These are phyloP conservation scores for Gallinago jamesoni DNA, from an alignment of 2,113 vertebrate species.

Conservation along the genomic window DNA sequence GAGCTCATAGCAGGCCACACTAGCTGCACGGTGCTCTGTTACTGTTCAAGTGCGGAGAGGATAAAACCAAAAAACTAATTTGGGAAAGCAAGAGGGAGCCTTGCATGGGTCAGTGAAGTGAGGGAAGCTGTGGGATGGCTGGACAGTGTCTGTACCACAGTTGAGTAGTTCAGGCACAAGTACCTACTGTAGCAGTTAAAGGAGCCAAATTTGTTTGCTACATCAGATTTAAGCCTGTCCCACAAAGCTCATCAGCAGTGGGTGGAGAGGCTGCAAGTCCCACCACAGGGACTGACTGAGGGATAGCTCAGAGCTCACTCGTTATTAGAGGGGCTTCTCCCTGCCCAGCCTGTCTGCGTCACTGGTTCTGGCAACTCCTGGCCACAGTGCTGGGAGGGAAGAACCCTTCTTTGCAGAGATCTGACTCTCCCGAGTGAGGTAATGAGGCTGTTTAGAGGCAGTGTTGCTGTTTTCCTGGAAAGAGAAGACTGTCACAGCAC, in stretches of 20 bases:
- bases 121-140: neutral
- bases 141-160: neutral
- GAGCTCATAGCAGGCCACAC: neutral
- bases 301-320: neutral
- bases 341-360: neutral
- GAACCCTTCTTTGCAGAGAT: neutral
- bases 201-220: neutral
- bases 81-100: neutral
- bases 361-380: neutral
- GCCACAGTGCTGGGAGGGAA: neutral
- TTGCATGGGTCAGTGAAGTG: neutral
- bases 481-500: neutral
- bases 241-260: neutral
- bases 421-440: neutral
- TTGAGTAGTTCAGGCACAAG: fast-evolving
- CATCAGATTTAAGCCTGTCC: neutral
- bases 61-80: neutral
- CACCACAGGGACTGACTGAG: neutral
- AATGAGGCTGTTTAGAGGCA: constrained; percentile 19
- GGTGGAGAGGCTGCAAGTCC: neutral
- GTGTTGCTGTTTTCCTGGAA: neutral
- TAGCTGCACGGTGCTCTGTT: neutral
- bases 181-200: neutral
- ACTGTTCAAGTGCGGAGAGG: neutral
- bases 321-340: neutral